phyloP scores from a whole-genome alignment of 2,797 vertebrate genomes.

The Ctenochaetus hawaiiensis region DNA sequence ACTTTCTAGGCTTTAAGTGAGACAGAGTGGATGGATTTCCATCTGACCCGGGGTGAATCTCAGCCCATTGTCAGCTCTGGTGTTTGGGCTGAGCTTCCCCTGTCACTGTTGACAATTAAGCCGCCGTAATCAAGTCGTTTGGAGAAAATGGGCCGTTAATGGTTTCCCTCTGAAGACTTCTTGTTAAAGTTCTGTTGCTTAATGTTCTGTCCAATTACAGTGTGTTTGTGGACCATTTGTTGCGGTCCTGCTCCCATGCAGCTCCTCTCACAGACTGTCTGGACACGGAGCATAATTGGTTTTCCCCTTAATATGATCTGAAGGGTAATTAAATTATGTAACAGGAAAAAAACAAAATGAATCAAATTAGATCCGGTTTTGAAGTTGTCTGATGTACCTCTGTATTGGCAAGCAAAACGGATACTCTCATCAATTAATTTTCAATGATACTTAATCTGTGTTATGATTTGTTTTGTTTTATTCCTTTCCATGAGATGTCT shows the following conservation, averaged over 20 bases:
- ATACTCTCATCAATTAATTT: slow-evolving; percentile 26
- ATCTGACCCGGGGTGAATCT: slow-evolving; percentile 22
- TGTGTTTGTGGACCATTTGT: slow-evolving; percentile 49
- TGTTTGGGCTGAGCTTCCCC: slow-evolving; percentile 50
- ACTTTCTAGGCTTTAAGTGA: slow-evolving; percentile 35
- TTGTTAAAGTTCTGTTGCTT: slow-evolving; percentile 57
- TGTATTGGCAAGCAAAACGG: slow-evolving; percentile 1
- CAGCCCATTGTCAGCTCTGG: slow-evolving; percentile 12
- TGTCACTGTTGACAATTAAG: slow-evolving; percentile 59
- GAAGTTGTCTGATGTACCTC: slow-evolving; percentile 33
- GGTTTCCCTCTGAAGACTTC: slow-evolving; percentile 49
- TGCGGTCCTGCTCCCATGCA: slow-evolving; percentile 35
- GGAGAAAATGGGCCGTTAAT: slow-evolving; percentile 62
- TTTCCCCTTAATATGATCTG: slow-evolving; percentile 37
- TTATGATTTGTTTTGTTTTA: slow-evolving; percentile 44
- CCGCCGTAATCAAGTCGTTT: slow-evolving; percentile 66
- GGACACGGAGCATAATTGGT: slow-evolving; percentile 23
- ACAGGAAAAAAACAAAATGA: slow-evolving; percentile 26
- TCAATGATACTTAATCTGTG: slow-evolving; percentile 24
- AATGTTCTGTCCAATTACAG: slow-evolving; percentile 61
- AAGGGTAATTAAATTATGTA: slow-evolving; percentile 37
- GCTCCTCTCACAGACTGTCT: slow-evolving; percentile 18
- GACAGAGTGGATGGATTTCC: slow-evolving; percentile 17
- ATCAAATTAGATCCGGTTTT: slow-evolving; percentile 45
- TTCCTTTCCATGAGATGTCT: slow-evolving; percentile 29